phyloP scores from a whole-genome alignment of 2,113 vertebrate species.

The Ophthalmolycus amberensis region DNA sequence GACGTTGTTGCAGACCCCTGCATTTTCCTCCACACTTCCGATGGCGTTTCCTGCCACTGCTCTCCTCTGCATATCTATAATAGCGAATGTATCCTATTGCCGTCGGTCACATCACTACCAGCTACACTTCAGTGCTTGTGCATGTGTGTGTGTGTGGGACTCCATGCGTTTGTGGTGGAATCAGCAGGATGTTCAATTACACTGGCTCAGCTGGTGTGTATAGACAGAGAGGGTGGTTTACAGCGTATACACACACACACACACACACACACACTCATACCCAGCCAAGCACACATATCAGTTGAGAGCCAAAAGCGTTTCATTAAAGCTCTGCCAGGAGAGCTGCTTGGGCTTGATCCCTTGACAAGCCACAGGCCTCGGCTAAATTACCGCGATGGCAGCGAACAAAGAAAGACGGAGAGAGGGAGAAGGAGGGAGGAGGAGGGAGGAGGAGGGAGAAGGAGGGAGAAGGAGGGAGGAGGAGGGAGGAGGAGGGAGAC shows the following conservation, averaged over 20 bases:
- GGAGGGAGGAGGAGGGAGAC: constrained; percentile 12
- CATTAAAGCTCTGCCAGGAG: constrained; percentile 70
- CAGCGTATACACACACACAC: constrained; percentile 12
- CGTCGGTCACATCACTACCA: constrained; percentile 27
- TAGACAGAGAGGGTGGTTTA: constrained; percentile 49
- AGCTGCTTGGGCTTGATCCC: constrained; percentile 54
- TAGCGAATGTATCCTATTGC: constrained; percentile 48
- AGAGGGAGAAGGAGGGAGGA: background rate
- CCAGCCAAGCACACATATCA: constrained; percentile 21
- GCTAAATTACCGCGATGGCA: constrained; percentile 41
- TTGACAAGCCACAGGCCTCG: constrained; percentile 53
- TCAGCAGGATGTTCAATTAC: constrained; percentile 76
- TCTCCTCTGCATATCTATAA: constrained; percentile 26
- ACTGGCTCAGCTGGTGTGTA: constrained; percentile 56
- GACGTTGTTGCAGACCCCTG: constrained; percentile 19
- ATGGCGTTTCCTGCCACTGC: constrained; percentile 42
- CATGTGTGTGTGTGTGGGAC: constrained; percentile 25
- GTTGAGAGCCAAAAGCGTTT: constrained; percentile 56
- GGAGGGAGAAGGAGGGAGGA: constrained; percentile 14
- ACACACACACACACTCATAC: background rate
- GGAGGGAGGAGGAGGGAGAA: background rate
- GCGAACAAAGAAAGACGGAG: constrained; percentile 36
- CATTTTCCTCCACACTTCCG: constrained; percentile 45
- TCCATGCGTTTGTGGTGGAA: constrained; percentile 46
- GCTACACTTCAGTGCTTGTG: constrained; percentile 13